Evolutionary conservation across 1,140 invertebrate species (phyloP).

Genomic region (Drosophila carrolli): DNA sequence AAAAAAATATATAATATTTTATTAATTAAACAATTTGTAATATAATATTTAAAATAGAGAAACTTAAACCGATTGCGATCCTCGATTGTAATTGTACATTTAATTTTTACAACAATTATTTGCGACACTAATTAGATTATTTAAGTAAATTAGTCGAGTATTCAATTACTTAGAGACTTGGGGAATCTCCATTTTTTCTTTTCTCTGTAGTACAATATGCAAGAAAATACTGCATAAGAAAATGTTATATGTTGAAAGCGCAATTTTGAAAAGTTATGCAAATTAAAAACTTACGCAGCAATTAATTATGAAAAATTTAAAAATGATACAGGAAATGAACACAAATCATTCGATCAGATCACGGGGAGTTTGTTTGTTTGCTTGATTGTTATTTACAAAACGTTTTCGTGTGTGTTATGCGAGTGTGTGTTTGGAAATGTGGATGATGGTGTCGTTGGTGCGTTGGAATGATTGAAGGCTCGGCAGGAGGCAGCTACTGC

Average conservation of each 20-base stretch:
- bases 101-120: constrained; percentile 62
- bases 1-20: constrained; percentile 60
- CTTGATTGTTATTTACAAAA: constrained; percentile 67
- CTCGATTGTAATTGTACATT: constrained; percentile 50
- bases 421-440: constrained; percentile 28
- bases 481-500: constrained; percentile 27
- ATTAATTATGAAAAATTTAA: constrained; percentile 55
- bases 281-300: constrained; percentile 50
- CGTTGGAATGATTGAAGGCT: constrained; percentile 66
- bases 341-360: constrained; percentile 64
- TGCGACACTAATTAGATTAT: constrained; percentile 58
- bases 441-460: constrained; percentile 40
- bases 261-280: constrained; percentile 26
- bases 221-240: constrained; percentile 79
- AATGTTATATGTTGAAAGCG: constrained; percentile 35
- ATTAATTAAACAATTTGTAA: constrained; percentile 61
- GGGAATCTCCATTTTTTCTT: constrained; percentile 10
- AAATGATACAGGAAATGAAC: constrained; percentile 69
- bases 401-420: constrained; percentile 37
- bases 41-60: constrained; percentile 61
- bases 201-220: constrained; percentile 53
- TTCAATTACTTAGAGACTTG: constrained; percentile 35
- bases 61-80: constrained; percentile 54
- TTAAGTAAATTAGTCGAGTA: constrained; percentile 58
- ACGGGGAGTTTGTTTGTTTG: constrained; percentile 51